A percentile compares a stretch with the other conserved stretches of the same genome.
phyloP scores from a whole-genome alignment of 2,888 invertebrate genomes.

The Tridacna crocea region DNA sequence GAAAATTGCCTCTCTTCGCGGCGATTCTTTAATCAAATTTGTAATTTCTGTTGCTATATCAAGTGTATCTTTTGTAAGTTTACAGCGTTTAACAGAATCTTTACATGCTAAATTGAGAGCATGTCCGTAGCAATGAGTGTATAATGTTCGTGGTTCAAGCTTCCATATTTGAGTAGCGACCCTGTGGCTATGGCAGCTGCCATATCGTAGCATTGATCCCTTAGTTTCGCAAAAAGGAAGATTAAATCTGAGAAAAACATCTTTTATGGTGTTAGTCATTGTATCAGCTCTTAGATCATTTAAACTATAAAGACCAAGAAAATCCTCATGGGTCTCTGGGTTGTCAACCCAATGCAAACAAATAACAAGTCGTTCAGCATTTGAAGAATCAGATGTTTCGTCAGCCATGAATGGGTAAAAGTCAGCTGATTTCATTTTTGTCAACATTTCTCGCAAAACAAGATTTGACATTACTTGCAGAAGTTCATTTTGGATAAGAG shows the following conservation, averaged over 20 bases:
- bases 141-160: not conserved
- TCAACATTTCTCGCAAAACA: not conserved
- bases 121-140: slow-evolving; percentile 7
- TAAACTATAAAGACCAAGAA: not conserved
- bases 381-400: not conserved
- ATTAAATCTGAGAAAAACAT: not conserved
- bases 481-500: slow-evolving; percentile 7
- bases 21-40: not conserved
- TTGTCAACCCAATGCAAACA: not conserved
- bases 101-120: not conserved
- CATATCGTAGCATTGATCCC: slow-evolving; percentile 56
- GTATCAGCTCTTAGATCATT: not conserved
- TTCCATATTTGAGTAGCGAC: too few species aligned
- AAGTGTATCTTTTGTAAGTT: not conserved
- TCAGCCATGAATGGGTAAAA: not conserved
- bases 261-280: not conserved
- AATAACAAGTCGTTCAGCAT: not conserved
- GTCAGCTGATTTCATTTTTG: not conserved
- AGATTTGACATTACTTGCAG: not conserved
- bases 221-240: slow-evolving; percentile 27
- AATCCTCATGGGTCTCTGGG: not conserved
- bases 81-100: not conserved
- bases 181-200: too few species aligned
- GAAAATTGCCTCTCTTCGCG: not conserved
- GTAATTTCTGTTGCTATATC: not conserved